A percentile compares a stretch with the other conserved stretches of the same genome.
Evolutionary conservation across 30 jellyfish, hydroid and myxozoan genomes (phyloP).

Genomic region (Turritopsis rubra): DNA sequence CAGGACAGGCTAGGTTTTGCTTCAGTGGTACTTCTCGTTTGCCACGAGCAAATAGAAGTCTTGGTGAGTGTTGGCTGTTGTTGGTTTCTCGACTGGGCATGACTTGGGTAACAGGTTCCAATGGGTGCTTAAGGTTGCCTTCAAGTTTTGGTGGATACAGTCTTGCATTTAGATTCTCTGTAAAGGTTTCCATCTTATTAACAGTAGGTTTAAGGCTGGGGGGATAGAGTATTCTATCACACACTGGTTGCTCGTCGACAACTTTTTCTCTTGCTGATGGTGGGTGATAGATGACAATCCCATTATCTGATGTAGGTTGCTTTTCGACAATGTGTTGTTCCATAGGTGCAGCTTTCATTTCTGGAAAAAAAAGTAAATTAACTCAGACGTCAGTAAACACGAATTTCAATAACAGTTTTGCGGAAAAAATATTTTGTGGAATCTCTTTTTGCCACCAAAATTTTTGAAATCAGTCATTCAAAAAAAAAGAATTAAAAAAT

Average conservation of each 20-base stretch:
- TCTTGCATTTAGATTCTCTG: too few relatives aligned
- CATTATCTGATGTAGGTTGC: background rate
- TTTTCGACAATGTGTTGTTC: background rate
- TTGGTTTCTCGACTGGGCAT: background rate
- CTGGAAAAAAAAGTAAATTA: background rate
- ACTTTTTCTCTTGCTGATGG: background rate
- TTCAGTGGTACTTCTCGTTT: background rate
- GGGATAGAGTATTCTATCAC: background rate
- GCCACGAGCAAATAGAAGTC: background rate
- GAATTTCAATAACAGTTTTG: background rate
- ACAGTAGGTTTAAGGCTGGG: background rate
- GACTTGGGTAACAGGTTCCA: background rate
- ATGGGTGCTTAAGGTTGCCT: background rate
- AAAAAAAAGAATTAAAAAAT: too few relatives aligned
- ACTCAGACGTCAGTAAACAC: background rate
- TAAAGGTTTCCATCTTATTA: too few relatives aligned
- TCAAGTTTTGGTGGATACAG: background rate
- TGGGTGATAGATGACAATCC: conserved; percentile 2
- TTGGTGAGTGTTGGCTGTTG: background rate
- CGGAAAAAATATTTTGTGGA: too few relatives aligned
- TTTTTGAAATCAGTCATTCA: too few relatives aligned
- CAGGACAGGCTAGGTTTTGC: background rate
- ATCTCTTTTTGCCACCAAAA: too few relatives aligned
- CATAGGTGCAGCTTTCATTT: background rate
- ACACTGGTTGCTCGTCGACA: background rate